Evolutionary conservation across 2,113 vertebrate species (phyloP).

Genomic region (Genyomyrus donnyi): DNA sequence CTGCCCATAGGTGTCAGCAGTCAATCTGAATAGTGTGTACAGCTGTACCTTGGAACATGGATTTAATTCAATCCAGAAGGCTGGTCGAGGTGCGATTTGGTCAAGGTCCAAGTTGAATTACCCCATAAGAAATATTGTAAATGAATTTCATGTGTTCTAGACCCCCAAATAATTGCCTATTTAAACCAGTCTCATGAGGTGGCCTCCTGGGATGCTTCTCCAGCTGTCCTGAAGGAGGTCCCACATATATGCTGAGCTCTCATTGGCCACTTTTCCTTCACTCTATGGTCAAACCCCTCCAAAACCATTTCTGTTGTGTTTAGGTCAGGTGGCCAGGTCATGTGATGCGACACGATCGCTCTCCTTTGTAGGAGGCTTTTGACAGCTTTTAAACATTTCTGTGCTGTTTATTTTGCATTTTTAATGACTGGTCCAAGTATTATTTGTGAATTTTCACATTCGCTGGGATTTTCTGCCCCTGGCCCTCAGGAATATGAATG

Average conservation of each 20-base stretch:
- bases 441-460: neutral
- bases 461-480: neutral
- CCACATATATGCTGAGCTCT: neutral
- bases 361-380: neutral
- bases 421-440: neutral
- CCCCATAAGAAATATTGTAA: no score
- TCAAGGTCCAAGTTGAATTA: no score
- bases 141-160: no score
- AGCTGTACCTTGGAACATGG: neutral
- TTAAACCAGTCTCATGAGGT: no score
- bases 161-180: no score
- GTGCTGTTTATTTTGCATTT: neutral
- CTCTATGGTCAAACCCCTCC: neutral
- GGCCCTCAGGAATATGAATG: neutral
- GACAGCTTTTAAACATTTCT: neutral
- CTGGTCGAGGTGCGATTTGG: no score
- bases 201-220: no score
- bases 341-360: neutral
- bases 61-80: no score
- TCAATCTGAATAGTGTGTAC: neutral
- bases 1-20: neutral
- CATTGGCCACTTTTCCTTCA: neutral
- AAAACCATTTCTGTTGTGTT: no score
- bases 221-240: neutral
- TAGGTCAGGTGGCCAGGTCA: neutral